Base-by-base conservation (phyloP, 2,113 vertebrate genomes). In the Galbula dea region DNA sequence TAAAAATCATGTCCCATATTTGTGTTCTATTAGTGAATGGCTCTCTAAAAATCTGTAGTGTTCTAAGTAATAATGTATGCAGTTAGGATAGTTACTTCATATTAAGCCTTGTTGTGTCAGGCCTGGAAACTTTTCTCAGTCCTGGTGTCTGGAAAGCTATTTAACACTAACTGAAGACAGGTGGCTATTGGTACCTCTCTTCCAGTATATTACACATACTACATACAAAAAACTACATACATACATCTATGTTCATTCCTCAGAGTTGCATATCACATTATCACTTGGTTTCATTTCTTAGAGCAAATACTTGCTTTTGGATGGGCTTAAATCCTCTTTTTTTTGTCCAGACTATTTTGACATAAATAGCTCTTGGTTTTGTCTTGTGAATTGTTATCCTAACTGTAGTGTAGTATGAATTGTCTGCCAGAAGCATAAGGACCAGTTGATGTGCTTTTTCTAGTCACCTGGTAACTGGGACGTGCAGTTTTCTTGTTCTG, bases 211-310 rank as follows among this genome's bases (percentile, higher is more conserved):
- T 77, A 10, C 5, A 3, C 20, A 7, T 17, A 8, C 12, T 39
- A 3, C 0, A 0, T 41, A 2, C 0, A 8, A n/a, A 43, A 43
- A 43, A 43, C 15, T 43, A 15, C 15, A 43, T 43, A 43, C 15
- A 43, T 81, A 58, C 8, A 6, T 77, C 1, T 39, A 1, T 49
- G 11, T 19, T 91, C 0, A 10, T 69, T 77, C 17, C 3, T 71
- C 20, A n/a, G 62, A 66, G n/a, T 14, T 78, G 18, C 3, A 0
- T 36, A 48, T 69, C 30, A 48, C 32, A 39, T 79, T 3, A 10
- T 46, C 3, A 11, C 32, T 55, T 73, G 24, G 3, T 58, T 83
- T 81, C 20, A 36, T 73, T 81, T 69, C 43, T 54, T 69, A 54
- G 6, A 43, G 29, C 14, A 4, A 6, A 1, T 54, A 8, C 6